Evolutionary conservation across 92 coral and sea anemone species (phyloP), one percentile per base, ranked within the genome.

Genomic region (Plumapathes pennacea): DNA sequence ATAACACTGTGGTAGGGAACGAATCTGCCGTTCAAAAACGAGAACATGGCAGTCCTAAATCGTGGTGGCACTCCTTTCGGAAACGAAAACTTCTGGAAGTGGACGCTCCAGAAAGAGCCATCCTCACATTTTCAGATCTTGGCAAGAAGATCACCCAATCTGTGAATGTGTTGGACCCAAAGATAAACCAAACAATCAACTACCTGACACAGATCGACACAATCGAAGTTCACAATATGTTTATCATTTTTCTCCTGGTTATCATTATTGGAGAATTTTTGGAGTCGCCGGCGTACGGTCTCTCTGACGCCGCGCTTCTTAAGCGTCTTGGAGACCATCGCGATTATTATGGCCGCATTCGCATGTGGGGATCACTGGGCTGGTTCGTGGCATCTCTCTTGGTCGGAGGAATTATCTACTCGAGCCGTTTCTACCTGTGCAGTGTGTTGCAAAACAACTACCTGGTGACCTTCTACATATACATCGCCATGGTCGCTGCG

Each of bases 281-380:
- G 7, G 98, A 92, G 20, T 89, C 96, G 3, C 89, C 98, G 14
- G 80, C 90, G 1, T 92, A 64, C 53, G 72, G 96, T 3, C 79
- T 92, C 0, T 89, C 98, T 9, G 98, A 92, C 36, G 78, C 98
- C 14, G 88, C 98, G 26, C 83, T 89, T 46, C 86, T 92, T 4
- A 76, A 83, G 39, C 71, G 89, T 19, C 87, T 88, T 0, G 96
- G 94, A 15, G 85, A 84, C 12, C 89, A 84, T 12, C 78, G 85
- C 29, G 67, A 62, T 13, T 76, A 88, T 52, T 91, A 91, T 32
- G 97, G 97, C 10, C 72, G 85, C 18, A 83, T 83, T 28, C 74
- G 97, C 17, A 46, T 86, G 67, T 90, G 85, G 90, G 97, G 97
- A 19, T 90, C 97, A 2, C 69, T 85, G 8, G 97, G 97, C 25